Base-by-base conservation (phyloP, 2,113 vertebrate species). In the Phalacrocorax brasilianus region DNA sequence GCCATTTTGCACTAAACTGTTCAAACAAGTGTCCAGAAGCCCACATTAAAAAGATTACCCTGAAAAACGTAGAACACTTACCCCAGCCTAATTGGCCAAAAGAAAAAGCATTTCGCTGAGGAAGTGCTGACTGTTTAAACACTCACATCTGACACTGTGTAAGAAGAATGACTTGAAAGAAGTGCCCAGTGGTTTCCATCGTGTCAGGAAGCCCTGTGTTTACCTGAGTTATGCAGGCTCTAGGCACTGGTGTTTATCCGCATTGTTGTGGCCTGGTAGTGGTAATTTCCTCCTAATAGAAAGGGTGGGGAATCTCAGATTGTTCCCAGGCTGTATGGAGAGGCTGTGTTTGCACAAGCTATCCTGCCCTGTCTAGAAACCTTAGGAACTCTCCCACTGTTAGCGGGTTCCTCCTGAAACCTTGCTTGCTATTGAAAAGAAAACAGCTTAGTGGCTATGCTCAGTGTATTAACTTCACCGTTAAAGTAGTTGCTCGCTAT, bases 221-320 rank as follows among this genome's bases (percentile, higher is more conserved):
- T 98, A 98, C 97, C 89, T 94, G 97, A 97, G 96, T 97, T 91
- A 79, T 8, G 21, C 97, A 95, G 94, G 78, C 94, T 94, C 52
- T 84, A 97, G 94, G 94, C 92, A 74, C 77, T 96, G 95, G 89
- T 98, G 93, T 97, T 97, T 96, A 94, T 93, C 79, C 1, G 91
- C 96, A 98, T 98, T 98, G 98, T 98, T 97, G 95, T 94, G 88
- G 95, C 93, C 91, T 98, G 97, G 95, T 93, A 95, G 58, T 96
- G 91, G 95, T 96, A 95, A 97, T 97, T 98, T 98, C 98, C 98
- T 98, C 82, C 81, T 76, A 61, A 80, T 23, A 90, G 75, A 97
- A 96, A 97, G 88, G 70, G 81, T 90, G 93, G 87, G 75, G 91
- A 95, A 93, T 97, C 97, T 97, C 97, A 96, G 80, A 89, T 95